Base-by-base conservation (phyloP, 2,113 vertebrate species). In the Nanorana parkeri region DNA sequence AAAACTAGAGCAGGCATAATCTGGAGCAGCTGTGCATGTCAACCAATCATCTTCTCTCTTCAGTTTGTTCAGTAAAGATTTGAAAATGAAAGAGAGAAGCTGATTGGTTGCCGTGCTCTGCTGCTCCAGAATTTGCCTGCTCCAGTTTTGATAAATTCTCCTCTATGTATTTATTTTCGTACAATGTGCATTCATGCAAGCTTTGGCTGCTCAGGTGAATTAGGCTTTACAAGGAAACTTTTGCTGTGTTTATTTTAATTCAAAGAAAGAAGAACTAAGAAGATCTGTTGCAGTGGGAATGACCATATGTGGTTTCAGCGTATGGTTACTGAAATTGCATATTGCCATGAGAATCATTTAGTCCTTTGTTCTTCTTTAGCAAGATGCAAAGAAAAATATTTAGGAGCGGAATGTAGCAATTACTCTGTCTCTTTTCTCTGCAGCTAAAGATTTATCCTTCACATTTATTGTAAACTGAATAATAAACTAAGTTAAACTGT, bases 401-500 rank as follows among this genome's bases (percentile, higher is more conserved):
- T 85, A 71, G 79, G 8, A 24, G 75, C 29, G 84, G 67, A 86
- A 83, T 85, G 86, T 84, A 82, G 72, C 83, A 88, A 89, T 83
- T 85, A 77, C 77, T 83, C 78, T 75, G 84, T 86, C 86, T 36
- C 24, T 41, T 84, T 29, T 54, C 84, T 80, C 77, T 61, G 83
- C 71, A 75, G 28, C 61, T 66, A 74, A 67, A 82, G 86, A 88
- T 88, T 89, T 89, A 89, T 89, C 86, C 74, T 82, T 69, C 85
- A 60, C 86, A 83, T 89, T 88, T 91, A 87, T 69, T 85, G 84
- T 74, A 85, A 87, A 88, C 79, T 73, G 85, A 88, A 87, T 91
- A 89, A 88, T 88, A 85, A 88, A 89, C 84, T 80, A 47, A 88
- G 80, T 76, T 86, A 89, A 89, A 63, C 82, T 85, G 67, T 88